Evolutionary conservation across 2,888 invertebrate genomes (phyloP), one percentile per base, ranked within the genome.

Genomic region (Lagria hirta): DNA sequence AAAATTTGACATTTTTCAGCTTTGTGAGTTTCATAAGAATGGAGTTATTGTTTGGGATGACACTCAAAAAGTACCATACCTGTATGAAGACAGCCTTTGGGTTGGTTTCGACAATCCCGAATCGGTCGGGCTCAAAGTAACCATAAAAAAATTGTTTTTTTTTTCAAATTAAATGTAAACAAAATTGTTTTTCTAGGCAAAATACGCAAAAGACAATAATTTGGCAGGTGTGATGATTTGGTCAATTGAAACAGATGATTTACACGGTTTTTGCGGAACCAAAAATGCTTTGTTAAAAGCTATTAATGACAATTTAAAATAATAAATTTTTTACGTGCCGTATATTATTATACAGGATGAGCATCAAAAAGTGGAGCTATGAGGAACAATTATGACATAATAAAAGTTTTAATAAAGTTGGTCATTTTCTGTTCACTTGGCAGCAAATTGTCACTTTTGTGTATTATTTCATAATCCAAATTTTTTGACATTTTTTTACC

Each of bases 161-260:
- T 26, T 11, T 11, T 29, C 8, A 5, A 12, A 8, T 2, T 27
- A 4, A 12, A 7, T 6, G 13, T 14, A 14, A 13, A 7, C 6
- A 1, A n/a, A 16, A 4, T 10, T 21, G 10, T 8, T n/a, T 22
- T 41, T 24, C 24, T 29, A 43, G 43, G 35, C 28, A 16, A 10
- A 35, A 12, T 43, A 43, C 14, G 43, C 43, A 5, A 43, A 35
- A 22, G 35, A 43, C 13, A 35, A 35, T 7, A 43, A 51, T 15
- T 44, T 57, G 6, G 55, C 48, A 8, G 60, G 60, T n/a, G 51
- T 52, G 4, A 58, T 58, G 55, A 44, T 58, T 32, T 60, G 58
- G 60, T 45, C 55, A 8, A 55, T 60, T 15, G 52, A 52, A 28
- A 36, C 24, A n/a, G 60, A 60, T 27, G 60, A 60, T 16, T 22